These are phyloP conservation scores for Mellilla xanthometata DNA, from an alignment of 2,888 invertebrate species.

Conservation along the genomic window DNA sequence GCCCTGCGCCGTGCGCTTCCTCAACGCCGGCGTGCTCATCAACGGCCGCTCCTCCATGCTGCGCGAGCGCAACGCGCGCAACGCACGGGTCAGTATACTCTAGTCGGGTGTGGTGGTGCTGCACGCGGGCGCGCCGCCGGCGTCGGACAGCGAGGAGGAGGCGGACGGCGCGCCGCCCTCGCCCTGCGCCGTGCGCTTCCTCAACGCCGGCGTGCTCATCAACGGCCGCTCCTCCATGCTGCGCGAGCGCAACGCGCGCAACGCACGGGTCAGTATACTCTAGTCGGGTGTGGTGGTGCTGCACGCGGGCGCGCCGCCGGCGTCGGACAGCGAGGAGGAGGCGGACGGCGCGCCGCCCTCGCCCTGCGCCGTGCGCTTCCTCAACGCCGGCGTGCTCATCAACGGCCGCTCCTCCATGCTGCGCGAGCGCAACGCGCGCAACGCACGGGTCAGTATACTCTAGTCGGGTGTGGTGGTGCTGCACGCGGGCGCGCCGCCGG, in stretches of 20 bases:
- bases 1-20: slow-evolving; percentile 91
- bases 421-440: slow-evolving; percentile 51
- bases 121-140: slow-evolving; percentile 78
- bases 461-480: too few relatives aligned
- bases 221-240: slow-evolving; percentile 94
- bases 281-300: too few relatives aligned
- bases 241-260: slow-evolving; percentile 51
- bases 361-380: slow-evolving; percentile 91
- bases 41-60: slow-evolving; percentile 94
- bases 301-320: slow-evolving; percentile 78
- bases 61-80: slow-evolving; percentile 51
- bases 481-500: slow-evolving; percentile 78
- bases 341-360: slow-evolving; percentile 85
- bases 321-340: slow-evolving; percentile 41
- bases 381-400: slow-evolving; percentile 94
- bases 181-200: slow-evolving; percentile 91
- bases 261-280: slow-evolving; percentile 82
- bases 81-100: slow-evolving; percentile 82
- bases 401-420: slow-evolving; percentile 94
- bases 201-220: slow-evolving; percentile 94
- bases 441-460: slow-evolving; percentile 82
- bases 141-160: slow-evolving; percentile 41
- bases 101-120: too few relatives aligned
- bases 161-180: slow-evolving; percentile 85
- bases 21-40: slow-evolving; percentile 94